phyloP scores from a whole-genome alignment of 2,113 vertebrate species.

The Alligator mississippiensis region DNA sequence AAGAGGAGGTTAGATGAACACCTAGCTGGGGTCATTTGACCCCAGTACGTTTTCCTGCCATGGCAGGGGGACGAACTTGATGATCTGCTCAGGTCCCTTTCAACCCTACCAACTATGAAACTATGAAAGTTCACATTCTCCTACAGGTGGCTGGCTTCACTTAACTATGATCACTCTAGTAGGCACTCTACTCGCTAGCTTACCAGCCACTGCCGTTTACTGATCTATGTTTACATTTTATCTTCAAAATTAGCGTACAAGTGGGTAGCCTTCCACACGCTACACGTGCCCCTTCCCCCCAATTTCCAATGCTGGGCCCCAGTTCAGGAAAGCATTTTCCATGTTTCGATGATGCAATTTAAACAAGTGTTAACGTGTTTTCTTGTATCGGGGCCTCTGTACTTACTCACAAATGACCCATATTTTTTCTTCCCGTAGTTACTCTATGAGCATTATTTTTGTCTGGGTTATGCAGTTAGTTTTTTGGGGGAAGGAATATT shows the following conservation, averaged over 20 bases:
- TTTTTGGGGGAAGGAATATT: background rate
- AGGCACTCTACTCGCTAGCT: background rate
- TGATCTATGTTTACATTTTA: background rate
- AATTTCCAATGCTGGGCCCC: background rate
- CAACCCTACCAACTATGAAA: too few relatives aligned
- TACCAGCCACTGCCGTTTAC: background rate
- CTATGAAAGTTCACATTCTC: background rate
- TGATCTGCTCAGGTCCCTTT: too few relatives aligned
- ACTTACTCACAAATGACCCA: background rate
- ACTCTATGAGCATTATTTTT: background rate
- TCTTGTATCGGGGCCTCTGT: background rate
- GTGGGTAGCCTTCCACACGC: background rate
- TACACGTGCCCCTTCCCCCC: background rate
- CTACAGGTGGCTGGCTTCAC: background rate
- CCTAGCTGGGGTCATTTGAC: too few relatives aligned
- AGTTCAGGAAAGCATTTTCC: background rate
- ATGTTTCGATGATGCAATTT: background rate
- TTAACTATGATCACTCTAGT: background rate
- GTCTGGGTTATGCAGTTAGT: background rate
- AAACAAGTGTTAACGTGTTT: background rate
- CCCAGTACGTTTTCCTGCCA: too few relatives aligned
- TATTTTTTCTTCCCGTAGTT: background rate
- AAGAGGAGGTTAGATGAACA: too few relatives aligned
- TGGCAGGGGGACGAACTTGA: too few relatives aligned
- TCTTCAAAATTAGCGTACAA: background rate